Evolutionary conservation across 2,113 vertebrate genomes (phyloP), one percentile per base, ranked within the genome.

Genomic region (Apodemus sylvaticus): DNA sequence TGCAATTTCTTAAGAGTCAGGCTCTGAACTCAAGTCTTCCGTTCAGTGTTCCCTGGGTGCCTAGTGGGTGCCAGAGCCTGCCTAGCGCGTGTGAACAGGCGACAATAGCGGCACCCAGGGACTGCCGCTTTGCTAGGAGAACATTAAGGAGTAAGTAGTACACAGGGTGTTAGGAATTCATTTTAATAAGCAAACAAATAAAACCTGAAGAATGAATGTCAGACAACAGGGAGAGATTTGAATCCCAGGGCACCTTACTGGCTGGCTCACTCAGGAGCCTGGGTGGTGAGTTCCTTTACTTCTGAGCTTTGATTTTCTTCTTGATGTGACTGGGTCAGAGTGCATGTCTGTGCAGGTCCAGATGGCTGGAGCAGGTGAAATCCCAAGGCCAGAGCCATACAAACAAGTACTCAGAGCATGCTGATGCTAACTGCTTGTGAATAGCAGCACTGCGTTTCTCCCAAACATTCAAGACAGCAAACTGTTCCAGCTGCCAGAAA

Each of bases 371-470:
- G 58, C n/a, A 53, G 31, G 26, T 45, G 34, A 48, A 26, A 0
- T 17, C n/a, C 45, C 45, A 62, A 36, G 0, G 0, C 2, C 19
- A 79, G 14, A 48, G 7, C 70, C 45, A 53, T 24, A 53, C 29
- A 70, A 34, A 26, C 45, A 68, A 70, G 45, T n/a, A 48, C 53
- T n/a, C 22, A n/a, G 48, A n/a, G 29, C 66, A 86, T 34, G 31
- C 29, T 86, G 51, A 16, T 24, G 11, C 51, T 29, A 42, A 73
- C 64, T 48, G 24, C 58, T 85, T 62, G 12, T 34, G 7, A 3
- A 31, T 26, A 3, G 14, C 1, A 6, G 29, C 5, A 1, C 16
- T 7, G 3, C 19, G 4, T 36, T 19, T 20, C 0, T 73, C 62
- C 36, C 53, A 31, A 58, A 55, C 22, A 12, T 77, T 24, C 60